Evolutionary conservation across 2,888 invertebrate species (phyloP).

Genomic region (Drosophila imparisetae): DNA sequence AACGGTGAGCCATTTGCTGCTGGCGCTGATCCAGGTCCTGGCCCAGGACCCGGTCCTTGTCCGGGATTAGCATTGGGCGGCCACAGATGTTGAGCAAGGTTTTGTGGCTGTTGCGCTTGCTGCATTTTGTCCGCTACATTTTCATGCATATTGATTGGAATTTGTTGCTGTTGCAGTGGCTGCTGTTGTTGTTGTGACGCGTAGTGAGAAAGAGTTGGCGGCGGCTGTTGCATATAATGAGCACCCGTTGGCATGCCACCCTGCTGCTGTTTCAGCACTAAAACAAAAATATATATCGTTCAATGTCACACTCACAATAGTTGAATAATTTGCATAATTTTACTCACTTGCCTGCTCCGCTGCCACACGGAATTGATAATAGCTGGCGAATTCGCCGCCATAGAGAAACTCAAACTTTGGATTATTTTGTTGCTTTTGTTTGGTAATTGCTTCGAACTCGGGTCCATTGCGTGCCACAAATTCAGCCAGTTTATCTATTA

Average conservation of each 20-base stretch:
- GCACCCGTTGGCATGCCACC: conserved; percentile 83
- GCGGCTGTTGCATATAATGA: conserved; percentile 65
- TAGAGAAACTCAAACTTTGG: conserved; percentile 98
- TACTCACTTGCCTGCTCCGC: conserved; percentile 96
- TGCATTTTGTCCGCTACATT: conserved; percentile 52
- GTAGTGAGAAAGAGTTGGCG: conserved; percentile 66
- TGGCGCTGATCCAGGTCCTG: conserved; percentile 24
- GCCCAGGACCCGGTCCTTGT: not conserved
- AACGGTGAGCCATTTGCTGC: conserved; percentile 62
- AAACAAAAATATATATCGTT: conserved; percentile 66
- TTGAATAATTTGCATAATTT: not conserved
- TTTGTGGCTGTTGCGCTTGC: conserved; percentile 55
- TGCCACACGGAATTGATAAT: conserved; percentile 98
- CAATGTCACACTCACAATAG: not conserved
- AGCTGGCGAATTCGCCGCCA: conserved; percentile 97
- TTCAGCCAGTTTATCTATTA: conserved; percentile 99
- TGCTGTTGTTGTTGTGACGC: conserved; percentile 65
- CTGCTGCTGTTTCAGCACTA: conserved; percentile 92
- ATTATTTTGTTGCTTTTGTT: conserved; percentile 98
- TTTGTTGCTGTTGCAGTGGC: conserved; percentile 32
- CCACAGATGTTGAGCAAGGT: conserved; percentile 56
- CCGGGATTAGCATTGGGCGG: conserved; percentile 34
- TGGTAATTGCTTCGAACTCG: conserved; percentile 99
- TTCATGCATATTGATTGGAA: conserved; percentile 32
- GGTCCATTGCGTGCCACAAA: conserved; percentile 99